These are phyloP conservation scores for Falco concolor DNA, from an alignment of 2,797 vertebrate species.

Conservation along the genomic window DNA sequence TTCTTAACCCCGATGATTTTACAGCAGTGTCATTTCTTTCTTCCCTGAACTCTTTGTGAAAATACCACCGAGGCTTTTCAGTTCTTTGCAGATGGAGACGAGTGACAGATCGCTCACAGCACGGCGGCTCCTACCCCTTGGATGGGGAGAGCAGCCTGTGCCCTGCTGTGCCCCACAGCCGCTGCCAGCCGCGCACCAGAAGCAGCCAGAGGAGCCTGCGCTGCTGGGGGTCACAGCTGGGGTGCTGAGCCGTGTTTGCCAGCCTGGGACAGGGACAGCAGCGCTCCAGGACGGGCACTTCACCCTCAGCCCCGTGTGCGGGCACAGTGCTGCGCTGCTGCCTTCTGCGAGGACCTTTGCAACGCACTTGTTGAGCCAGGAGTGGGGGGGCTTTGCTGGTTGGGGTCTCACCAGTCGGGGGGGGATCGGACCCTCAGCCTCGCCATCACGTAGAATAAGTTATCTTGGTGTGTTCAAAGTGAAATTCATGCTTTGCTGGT, in stretches of 20 bases:
- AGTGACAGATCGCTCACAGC: not conserved
- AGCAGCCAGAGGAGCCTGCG: not conserved
- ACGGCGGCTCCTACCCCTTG: not conserved
- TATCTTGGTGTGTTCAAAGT: not conserved
- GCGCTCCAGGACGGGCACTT: not conserved
- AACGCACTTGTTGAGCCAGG: rapidly evolving
- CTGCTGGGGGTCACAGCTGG: not conserved
- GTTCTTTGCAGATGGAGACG: not conserved
- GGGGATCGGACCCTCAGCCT: not conserved
- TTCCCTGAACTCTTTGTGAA: not conserved
- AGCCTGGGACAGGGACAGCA: not conserved
- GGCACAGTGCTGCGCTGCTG: not conserved
- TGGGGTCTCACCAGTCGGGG: not conserved
- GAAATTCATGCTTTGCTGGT: not conserved
- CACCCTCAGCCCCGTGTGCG: rapidly evolving
- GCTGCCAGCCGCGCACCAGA: not conserved
- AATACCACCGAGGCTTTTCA: not conserved
- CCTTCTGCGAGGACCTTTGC: not conserved
- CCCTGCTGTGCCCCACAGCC: not conserved
- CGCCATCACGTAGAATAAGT: not conserved
- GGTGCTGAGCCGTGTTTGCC: not conserved
- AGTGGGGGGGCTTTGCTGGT: not conserved
- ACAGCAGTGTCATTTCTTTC: not conserved
- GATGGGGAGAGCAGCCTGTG: not conserved
- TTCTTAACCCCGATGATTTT: not conserved